Evolutionary conservation across 2,797 vertebrate species (phyloP).

Genomic region (Furcifer pardalis): DNA sequence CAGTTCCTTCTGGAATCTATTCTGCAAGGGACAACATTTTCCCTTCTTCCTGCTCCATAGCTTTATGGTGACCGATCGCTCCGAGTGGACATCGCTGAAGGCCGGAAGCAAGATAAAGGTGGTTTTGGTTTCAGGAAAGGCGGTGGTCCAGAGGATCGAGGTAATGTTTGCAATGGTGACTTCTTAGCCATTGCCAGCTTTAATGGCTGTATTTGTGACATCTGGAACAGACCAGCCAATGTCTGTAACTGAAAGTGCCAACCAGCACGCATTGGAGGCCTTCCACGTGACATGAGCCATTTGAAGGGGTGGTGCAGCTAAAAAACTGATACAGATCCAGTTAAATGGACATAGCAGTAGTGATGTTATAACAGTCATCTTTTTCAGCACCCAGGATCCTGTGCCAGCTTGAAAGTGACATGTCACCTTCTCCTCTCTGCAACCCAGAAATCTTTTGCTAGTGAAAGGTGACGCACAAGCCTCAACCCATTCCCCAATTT

Average conservation of each 20-base stretch:
- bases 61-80: constrained; percentile 88
- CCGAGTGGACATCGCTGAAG: constrained; percentile 97
- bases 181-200: neutral
- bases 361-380: too few relatives aligned
- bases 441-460: too few relatives aligned
- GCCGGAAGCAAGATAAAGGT: constrained; percentile 92
- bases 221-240: neutral
- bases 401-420: too few relatives aligned
- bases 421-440: too few relatives aligned
- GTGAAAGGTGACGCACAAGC: neutral
- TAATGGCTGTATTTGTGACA: neutral
- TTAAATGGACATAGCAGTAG: neutral
- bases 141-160: constrained; percentile 87
- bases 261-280: too few relatives aligned
- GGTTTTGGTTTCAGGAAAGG: constrained; percentile 96
- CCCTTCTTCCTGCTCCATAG: constrained; percentile 69
- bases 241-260: neutral
- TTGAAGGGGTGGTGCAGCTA: neutral
- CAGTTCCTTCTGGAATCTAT: neutral
- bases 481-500: neutral
- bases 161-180: constrained; percentile 68
- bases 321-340: neutral
- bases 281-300: neutral
- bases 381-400: neutral
- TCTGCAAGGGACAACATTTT: neutral